Conservation (phyloP, 2,113 vertebrate species). For the Laterallus jamaicensis region DNA sequence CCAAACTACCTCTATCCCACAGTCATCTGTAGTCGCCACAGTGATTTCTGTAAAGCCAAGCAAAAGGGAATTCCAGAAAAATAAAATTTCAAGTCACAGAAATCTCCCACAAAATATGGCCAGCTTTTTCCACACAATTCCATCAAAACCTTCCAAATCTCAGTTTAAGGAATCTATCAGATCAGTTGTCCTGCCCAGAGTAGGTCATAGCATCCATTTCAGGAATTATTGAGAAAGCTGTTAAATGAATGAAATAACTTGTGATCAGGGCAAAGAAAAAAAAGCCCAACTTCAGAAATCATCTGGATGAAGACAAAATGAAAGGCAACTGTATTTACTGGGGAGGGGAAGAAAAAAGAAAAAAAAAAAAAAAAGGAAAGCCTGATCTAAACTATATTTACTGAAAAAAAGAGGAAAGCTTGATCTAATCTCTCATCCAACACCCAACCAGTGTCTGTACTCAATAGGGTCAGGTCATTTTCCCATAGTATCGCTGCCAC, state of each 20-base stretch:
- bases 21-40: not conserved
- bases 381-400: not conserved
- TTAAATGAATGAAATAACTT: constrained; percentile 6
- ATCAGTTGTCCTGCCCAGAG: not conserved
- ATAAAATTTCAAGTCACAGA: not conserved
- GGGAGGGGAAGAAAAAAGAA: too few species aligned
- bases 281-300: not conserved
- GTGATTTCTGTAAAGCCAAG: not conserved
- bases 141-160: not conserved
- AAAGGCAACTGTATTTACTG: not conserved
- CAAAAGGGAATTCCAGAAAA: not conserved
- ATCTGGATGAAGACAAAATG: not conserved
- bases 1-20: not conserved
- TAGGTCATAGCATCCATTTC: not conserved
- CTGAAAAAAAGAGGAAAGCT: not conserved
- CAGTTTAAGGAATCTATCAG: not conserved
- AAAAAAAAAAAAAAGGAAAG: not conserved
- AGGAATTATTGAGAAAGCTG: not conserved
- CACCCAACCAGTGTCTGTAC: not conserved
- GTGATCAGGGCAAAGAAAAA: not conserved
- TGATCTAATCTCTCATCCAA: constrained; percentile 5
- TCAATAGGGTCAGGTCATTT: constrained; percentile 12
- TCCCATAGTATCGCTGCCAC: constrained; percentile 7
- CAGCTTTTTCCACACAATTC: not conserved
- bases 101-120: not conserved